These are phyloP conservation scores for Collichthys lucidus DNA, from an alignment of 2,113 vertebrate species.

Conservation along the genomic window DNA sequence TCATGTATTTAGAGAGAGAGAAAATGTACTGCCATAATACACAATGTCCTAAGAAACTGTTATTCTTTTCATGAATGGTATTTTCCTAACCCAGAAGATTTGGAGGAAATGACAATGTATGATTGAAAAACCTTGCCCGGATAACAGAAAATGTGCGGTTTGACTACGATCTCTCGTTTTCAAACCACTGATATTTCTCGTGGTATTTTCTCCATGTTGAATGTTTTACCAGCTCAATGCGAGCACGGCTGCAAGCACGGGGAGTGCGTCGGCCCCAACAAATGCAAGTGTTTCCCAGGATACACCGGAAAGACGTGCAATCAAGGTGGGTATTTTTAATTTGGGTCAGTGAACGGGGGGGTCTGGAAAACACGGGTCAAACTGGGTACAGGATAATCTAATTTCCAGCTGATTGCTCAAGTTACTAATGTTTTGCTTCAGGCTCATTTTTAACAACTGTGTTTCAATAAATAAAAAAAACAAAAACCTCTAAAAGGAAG, in stretches of 20 bases:
- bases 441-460: too few species aligned
- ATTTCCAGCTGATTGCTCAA: background rate
- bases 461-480: background rate
- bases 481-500: background rate
- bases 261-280: slow-evolving; percentile 92
- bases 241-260: slow-evolving; percentile 93
- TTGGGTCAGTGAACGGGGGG: slow-evolving; percentile 26
- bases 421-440: background rate
- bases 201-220: slow-evolving; percentile 66
- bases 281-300: slow-evolving; percentile 95
- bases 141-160: slow-evolving; percentile 62
- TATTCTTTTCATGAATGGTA: slow-evolving; percentile 29
- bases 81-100: slow-evolving; percentile 44
- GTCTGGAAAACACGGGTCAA: slow-evolving; percentile 40
- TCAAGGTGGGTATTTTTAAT: slow-evolving; percentile 87
- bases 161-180: slow-evolving; percentile 49
- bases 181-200: slow-evolving; percentile 49
- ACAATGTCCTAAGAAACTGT: slow-evolving; percentile 8
- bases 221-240: slow-evolving; percentile 88
- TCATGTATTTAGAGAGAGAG: background rate
- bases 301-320: slow-evolving; percentile 93
- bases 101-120: slow-evolving; percentile 35
- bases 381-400: slow-evolving; percentile 7
- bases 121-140: slow-evolving; percentile 54
- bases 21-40: background rate